Evolutionary conservation across 2,113 vertebrate genomes (phyloP), one percentile per base, ranked within the genome.

Genomic region (Circaetus cinerascens): DNA sequence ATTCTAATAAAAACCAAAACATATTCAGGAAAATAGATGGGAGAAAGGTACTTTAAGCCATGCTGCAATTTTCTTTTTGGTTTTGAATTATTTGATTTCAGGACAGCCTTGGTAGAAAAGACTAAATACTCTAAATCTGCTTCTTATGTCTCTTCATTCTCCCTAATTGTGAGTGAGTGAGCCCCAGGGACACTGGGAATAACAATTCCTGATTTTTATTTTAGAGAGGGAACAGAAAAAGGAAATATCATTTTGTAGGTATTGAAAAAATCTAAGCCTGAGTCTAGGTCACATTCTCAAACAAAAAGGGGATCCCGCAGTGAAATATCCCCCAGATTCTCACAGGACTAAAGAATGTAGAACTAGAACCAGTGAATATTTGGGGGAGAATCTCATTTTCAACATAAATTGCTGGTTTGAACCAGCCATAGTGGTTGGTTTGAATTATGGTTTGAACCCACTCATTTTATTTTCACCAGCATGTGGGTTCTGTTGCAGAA

Each of bases 221-320:
- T 91, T 80, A 88, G 8, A 90, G 62, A 60, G 7, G 32, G 43
- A 97, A 71, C n/a, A 81, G 53, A 56, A 91, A 93, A 91, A 91
- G 22, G 41, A 96, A 93, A 83, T 77, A 64, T 2, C 0, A 11
- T 90, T 91, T 84, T 88, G 51, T 56, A 96, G 75, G 46, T 88
- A 56, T 53, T 91, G 69, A 94, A 92, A 96, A 94, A 81, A 50
- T 57, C 18, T 50, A 30, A 71, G 80, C 81, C 84, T 85, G 48
- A 86, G 90, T 62, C 83, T 87, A 90, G 9, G 38, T 93, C 46
- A 41, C 14, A 63, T 91, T 92, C 45, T 78, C 68, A 74, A 83
- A 83, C 15, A 66, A 40, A 85, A 84, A 71, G 7, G 16, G 32
- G 15, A 59, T 90, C 43, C 27, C 34, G 46, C 43, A 64, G 43